phyloP scores from a whole-genome alignment of 2,797 vertebrate genomes.

The Acipenser ruthenus region DNA sequence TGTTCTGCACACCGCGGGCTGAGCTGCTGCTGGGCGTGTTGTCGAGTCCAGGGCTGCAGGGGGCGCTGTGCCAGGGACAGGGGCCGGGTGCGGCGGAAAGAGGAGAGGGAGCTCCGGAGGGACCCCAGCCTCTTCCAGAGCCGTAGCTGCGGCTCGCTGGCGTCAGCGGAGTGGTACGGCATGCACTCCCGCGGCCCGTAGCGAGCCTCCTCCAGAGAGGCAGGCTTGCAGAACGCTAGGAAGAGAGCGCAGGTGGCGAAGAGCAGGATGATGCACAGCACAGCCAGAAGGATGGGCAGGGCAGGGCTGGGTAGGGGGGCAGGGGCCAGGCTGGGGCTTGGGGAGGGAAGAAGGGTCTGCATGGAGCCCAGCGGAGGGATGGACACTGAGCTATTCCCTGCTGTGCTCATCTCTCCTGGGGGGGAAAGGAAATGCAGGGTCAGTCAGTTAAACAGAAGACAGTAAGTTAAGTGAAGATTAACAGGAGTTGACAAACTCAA shows the following conservation, averaged over 20 bases:
- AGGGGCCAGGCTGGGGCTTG: slow-evolving; percentile 26
- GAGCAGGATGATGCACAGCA: slow-evolving; percentile 72
- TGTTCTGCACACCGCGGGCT: slow-evolving; percentile 34
- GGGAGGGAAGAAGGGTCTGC: slow-evolving; percentile 12
- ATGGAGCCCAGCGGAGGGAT: slow-evolving; percentile 20
- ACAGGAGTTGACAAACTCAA: too few relatives aligned
- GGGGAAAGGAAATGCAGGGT: too few relatives aligned
- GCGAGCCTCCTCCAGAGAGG: slow-evolving; percentile 34
- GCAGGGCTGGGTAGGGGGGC: slow-evolving; percentile 15
- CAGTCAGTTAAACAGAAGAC: too few relatives aligned
- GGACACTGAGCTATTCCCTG: slow-evolving; percentile 25
- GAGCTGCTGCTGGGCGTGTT: slow-evolving; percentile 24
- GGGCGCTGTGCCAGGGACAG: slow-evolving; percentile 26
- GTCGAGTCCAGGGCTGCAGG: slow-evolving; percentile 13
- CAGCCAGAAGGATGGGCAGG: slow-evolving; percentile 62
- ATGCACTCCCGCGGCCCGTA: slow-evolving; percentile 41
- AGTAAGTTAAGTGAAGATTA: too few relatives aligned
- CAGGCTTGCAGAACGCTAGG: slow-evolving; percentile 65
- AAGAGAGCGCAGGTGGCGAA: slow-evolving; percentile 71
- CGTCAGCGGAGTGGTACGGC: slow-evolving; percentile 44
- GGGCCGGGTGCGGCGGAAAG: slow-evolving; percentile 54
- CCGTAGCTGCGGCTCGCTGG: slow-evolving; percentile 79
- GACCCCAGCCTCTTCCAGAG: slow-evolving; percentile 87
- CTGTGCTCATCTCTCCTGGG: slow-evolving; percentile 32
- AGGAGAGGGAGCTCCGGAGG: slow-evolving; percentile 62